Base-by-base conservation (phyloP, 2,888 invertebrate species). In the Diaperis boleti region DNA sequence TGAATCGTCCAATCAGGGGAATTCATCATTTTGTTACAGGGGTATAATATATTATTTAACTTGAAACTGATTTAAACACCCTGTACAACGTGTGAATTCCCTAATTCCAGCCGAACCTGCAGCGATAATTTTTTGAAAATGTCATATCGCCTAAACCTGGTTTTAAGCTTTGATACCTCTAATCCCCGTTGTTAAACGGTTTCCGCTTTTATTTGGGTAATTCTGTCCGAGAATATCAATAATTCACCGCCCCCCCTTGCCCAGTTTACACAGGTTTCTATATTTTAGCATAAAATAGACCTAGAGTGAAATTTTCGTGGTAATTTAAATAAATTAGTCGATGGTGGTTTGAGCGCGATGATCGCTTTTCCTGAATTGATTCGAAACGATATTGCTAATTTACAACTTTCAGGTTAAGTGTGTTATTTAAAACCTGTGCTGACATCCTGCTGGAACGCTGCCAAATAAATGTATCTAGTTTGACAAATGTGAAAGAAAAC, bases 401-500 rank as follows among this genome's bases (percentile, higher is more conserved):
- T 42, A 42, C 41, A 42, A 42, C 18, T 42, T 42, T 42, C 20
- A 17, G 41, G 41, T 4, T 29, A 54, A 54, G 54, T 54, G 54
- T 54, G 54, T 54, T 54, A 54, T 54, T 54, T 31, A 54, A 54
- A 54, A 54, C 54, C 41, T 54, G 54, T 42, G 54, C 54, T 42
- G 42, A 54, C 59, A 59, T 15, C 49, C 17, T 35, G 39, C 49
- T 59, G 59, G 59, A 59, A 29, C 59, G 17, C 15, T 52, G 60
- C 52, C 52, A 44, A 52, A 60, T 50, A 60, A 52, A 60, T 60
- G 52, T 52, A 60, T 50, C 35, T 52, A 42, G 50, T 59, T 59
- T 59, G 59, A 59, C 52, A 60, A 60, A 52, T 52, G 60, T 42
- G 42, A 42, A 52, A 50, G 52, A 52, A 60, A 52, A 59, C 50